These are phyloP conservation scores for Hemicrepidius hirtus DNA, from an alignment of 2,888 invertebrate species.

Conservation along the genomic window DNA sequence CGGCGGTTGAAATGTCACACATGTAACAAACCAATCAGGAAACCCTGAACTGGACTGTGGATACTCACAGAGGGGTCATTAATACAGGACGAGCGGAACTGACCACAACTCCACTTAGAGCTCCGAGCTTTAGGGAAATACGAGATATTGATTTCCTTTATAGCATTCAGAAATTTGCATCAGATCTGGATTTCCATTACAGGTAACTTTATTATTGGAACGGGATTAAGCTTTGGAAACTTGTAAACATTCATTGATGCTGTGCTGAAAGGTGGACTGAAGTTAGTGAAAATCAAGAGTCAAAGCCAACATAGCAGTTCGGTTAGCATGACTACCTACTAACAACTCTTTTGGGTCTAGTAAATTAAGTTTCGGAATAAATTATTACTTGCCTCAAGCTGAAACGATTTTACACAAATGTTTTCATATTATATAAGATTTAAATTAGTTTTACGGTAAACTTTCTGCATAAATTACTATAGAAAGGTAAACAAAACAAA, in stretches of 20 bases:
- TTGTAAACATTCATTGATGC: constrained; percentile 19
- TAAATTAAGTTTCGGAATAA: no score
- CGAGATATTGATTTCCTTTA: constrained; percentile 32
- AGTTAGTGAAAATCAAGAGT: not conserved
- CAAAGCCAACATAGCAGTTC: no score
- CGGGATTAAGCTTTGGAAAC: not conserved
- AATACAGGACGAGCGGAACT: constrained; percentile 33
- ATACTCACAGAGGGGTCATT: constrained; percentile 29
- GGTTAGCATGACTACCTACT: no score
- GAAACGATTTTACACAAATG: no score
- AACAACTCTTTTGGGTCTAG: no score
- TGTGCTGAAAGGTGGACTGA: not conserved
- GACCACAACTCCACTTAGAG: constrained; percentile 35
- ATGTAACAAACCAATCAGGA: constrained; percentile 39
- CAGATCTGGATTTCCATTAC: constrained; percentile 22
- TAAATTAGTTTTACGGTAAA: no score
- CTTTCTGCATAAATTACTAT: no score
- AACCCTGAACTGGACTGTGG: constrained; percentile 24
- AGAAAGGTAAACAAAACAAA: no score
- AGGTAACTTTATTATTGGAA: constrained; percentile 28
- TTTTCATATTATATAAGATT: no score
- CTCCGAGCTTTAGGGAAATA: constrained; percentile 30
- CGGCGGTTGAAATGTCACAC: constrained; percentile 28
- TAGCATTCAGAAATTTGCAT: constrained; percentile 21
- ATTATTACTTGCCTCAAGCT: no score